Evolutionary conservation across 2,888 invertebrate species (phyloP).

Genomic region (Caenorhabditis sinica): DNA sequence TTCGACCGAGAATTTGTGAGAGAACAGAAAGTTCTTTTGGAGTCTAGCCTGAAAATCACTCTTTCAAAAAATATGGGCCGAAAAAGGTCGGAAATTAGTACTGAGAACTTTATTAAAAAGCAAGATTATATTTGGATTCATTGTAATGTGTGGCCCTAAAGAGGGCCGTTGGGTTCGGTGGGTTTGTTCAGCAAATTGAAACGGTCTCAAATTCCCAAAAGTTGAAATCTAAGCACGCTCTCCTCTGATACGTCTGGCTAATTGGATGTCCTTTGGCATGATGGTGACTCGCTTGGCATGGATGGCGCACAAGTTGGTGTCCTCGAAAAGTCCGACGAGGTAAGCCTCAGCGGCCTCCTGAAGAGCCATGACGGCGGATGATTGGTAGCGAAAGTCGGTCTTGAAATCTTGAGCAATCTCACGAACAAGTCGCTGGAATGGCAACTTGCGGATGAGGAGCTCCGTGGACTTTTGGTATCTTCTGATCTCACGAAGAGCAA

Average conservation of each 20-base stretch:
- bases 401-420: slow-evolving; percentile 74
- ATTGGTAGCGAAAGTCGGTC: slow-evolving; percentile 73
- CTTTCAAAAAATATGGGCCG: no score
- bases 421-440: slow-evolving; percentile 73
- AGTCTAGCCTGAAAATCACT: no score
- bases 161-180: slow-evolving; percentile 72
- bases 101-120: no score
- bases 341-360: slow-evolving; percentile 91
- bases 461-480: slow-evolving; percentile 94
- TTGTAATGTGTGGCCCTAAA: slow-evolving; percentile 73
- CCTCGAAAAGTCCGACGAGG: slow-evolving; percentile 95
- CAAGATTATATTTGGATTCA: no score
- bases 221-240: slow-evolving; percentile 39
- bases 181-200: slow-evolving; percentile 40
- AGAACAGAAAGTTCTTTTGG: no score
- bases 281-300: slow-evolving; percentile 97
- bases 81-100: no score
- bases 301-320: slow-evolving; percentile 96
- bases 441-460: slow-evolving; percentile 73
- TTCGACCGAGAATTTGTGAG: no score
- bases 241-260: slow-evolving; percentile 54
- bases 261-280: slow-evolving; percentile 96
- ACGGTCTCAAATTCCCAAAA: slow-evolving; percentile 28
- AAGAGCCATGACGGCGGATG: slow-evolving; percentile 69
- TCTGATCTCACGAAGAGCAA: slow-evolving; percentile 96